phyloP scores from a whole-genome alignment of 1,140 invertebrate species.

The Conus ventricosus region DNA sequence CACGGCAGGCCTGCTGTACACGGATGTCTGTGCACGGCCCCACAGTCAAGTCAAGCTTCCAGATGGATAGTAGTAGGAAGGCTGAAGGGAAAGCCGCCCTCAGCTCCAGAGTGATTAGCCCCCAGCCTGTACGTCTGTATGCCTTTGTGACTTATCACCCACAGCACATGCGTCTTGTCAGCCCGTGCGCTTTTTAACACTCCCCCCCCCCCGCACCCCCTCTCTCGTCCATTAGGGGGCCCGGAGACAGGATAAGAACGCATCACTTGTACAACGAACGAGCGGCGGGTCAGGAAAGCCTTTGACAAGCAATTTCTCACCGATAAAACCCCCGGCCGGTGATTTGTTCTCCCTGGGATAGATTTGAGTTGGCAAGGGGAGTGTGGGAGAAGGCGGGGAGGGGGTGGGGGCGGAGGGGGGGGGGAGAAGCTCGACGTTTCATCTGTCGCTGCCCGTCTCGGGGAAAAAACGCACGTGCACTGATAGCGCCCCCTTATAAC shows the following conservation, averaged over 20 bases:
- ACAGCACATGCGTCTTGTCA: slow-evolving; percentile 27
- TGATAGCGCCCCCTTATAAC: slow-evolving; percentile 33
- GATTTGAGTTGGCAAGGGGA: neutral
- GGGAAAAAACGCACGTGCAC: slow-evolving; percentile 29
- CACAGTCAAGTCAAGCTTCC: too few species aligned
- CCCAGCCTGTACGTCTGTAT: neutral
- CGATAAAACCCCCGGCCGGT: slow-evolving; percentile 29
- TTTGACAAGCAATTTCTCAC: slow-evolving; percentile 42
- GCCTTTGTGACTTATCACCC: slow-evolving; percentile 14
- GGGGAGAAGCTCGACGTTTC: slow-evolving; percentile 19
- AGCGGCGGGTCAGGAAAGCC: slow-evolving; percentile 21
- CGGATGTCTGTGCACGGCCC: too few species aligned
- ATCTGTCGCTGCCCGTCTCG: slow-evolving; percentile 37
- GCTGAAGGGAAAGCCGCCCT: neutral
- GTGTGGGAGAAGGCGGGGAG: too few species aligned
- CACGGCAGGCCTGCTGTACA: too few species aligned
- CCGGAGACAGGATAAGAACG: slow-evolving; percentile 18
- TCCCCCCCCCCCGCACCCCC: too few species aligned
- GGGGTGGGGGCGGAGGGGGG: neutral
- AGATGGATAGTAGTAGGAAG: neutral
- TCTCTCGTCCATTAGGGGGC: slow-evolving; percentile 15
- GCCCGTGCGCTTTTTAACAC: slow-evolving; percentile 24
- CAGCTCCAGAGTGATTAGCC: slow-evolving; percentile 16
- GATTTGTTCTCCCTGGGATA: slow-evolving; percentile 29
- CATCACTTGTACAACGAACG: slow-evolving; percentile 34